Percentiles rank a stretch among this genome's conserved stretches.
Conservation (phyloP, 2,888 invertebrate genomes). For the Galeruca laticollis region DNA sequence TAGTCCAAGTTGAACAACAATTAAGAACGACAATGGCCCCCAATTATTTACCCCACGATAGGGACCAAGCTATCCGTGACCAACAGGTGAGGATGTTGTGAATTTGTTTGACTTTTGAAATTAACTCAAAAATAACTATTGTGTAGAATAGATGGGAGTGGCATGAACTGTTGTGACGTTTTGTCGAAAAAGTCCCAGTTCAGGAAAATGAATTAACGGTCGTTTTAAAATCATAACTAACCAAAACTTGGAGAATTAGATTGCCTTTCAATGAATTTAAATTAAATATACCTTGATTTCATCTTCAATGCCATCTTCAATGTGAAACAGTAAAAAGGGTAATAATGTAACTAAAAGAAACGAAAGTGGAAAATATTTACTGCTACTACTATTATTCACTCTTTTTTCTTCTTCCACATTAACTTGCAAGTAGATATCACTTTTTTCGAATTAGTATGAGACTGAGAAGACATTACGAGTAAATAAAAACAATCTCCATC, state of each 20-base stretch:
- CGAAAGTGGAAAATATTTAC: no score
- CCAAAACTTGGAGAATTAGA: no score
- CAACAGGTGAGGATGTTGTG: conserved; percentile 82
- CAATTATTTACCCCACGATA: conserved; percentile 84
- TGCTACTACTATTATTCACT: no score
- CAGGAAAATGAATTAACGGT: conserved; percentile 19
- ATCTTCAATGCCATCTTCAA: no score
- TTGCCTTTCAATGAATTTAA: no score
- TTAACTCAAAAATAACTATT: conserved; percentile 44
- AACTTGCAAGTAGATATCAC: no score
- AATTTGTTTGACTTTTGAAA: conserved; percentile 42
- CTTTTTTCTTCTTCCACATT: no score
- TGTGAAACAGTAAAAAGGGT: no score
- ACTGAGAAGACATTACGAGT: no score
- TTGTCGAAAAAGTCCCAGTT: conserved; percentile 32
- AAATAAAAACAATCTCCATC: conserved; percentile 5
- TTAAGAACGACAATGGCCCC: conserved; percentile 86
- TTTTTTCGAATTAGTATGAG: no score
- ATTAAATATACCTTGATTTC: no score
- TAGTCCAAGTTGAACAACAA: conserved; percentile 89
- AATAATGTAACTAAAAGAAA: no score
- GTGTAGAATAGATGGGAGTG: conserved; percentile 55
- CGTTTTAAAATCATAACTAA: not conserved
- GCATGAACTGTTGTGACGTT: conserved; percentile 55
- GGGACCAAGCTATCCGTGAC: conserved; percentile 83